phyloP scores from a whole-genome alignment of 1,140 invertebrate genomes.

The Halyomorpha halys region DNA sequence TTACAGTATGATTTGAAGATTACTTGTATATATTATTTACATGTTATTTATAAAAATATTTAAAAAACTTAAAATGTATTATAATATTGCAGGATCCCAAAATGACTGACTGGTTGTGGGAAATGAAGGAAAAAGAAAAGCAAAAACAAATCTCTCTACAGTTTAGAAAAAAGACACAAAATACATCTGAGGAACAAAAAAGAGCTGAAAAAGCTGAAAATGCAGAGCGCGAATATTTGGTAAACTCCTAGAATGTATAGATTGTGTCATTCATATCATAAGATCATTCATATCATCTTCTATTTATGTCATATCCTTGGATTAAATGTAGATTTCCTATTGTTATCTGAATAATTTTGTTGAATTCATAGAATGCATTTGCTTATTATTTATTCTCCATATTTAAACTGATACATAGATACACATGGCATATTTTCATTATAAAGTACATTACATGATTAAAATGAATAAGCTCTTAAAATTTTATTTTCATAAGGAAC shows the following conservation, averaged over 20 bases:
- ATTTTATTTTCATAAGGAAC: too few species aligned
- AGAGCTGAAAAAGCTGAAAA: conserved; percentile 37
- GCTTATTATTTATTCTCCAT: too few species aligned
- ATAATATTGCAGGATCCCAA: conserved; percentile 56
- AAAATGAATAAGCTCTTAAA: too few species aligned
- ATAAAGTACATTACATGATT: too few species aligned
- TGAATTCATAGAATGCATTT: too few species aligned
- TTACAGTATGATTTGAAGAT: conserved; percentile 46
- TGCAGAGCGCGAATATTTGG: conserved; percentile 38
- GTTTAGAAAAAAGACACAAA: conserved; percentile 41
- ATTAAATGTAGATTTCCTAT: too few species aligned
- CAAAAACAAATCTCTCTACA: conserved; percentile 59
- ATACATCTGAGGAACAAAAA: not conserved
- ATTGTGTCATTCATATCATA: too few species aligned
- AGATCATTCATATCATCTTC: too few species aligned
- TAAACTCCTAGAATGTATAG: not conserved
- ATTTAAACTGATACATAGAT: too few species aligned
- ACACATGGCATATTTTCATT: too few species aligned
- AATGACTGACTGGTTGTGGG: conserved; percentile 82
- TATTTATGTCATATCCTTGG: too few species aligned
- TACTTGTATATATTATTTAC: conserved; percentile 8
- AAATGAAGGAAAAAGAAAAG: conserved; percentile 61
- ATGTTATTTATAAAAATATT: not conserved
- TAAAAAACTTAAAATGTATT: conserved; percentile 17
- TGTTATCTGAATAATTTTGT: too few species aligned